Base-by-base conservation (phyloP, 2,113 vertebrate genomes). In the Megaceryle torquata region DNA sequence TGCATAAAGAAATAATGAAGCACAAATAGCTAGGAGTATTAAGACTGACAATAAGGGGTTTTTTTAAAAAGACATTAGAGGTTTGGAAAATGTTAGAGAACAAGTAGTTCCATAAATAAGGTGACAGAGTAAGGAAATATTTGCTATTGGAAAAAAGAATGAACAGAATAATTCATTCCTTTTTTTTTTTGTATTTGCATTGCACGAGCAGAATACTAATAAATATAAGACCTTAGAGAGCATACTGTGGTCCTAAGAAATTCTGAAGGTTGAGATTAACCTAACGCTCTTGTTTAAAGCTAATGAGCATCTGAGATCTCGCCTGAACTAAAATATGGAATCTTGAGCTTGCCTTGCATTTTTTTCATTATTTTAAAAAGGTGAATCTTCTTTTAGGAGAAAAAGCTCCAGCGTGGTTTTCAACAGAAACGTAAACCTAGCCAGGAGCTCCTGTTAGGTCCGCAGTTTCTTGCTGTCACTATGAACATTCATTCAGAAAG, bases 101-200 rank as follows among this genome's bases (percentile, higher is more conserved):
- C 65, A 92, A 91, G 84, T 51, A 71, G 78, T 94, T 96, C 76
- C 85, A 89, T 78, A 96, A 96, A 94, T 94, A 95, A 91, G 91
- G 88, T 92, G 82, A 91, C 57, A 37, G 57, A 91, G 59, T 78
- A 86, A 79, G 74, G 81, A 93, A 96, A 96, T 93, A 91, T 87
- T 96, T 96, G 78, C 69, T 93, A 28, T 70, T 91, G 43, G 67
- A 63, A 59, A 82, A 82, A 68, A 75, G 17, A 86, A 72, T 54
- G 44, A 93, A 61, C 33, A 82, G 41, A 91, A 91, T 64, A 94
- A 72, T 54, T 60, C 4, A 82, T 76, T 86, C 13, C 6, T 80
- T 56, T 83, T 39, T 82, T 56, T 56, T 86, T 39, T 82, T 41
- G 1, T 48, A 75, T 72, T 82, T 88, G 28, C 48, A 89, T 92